phyloP scores from a whole-genome alignment of 1,140 invertebrate species.

The Prorops nasuta region DNA sequence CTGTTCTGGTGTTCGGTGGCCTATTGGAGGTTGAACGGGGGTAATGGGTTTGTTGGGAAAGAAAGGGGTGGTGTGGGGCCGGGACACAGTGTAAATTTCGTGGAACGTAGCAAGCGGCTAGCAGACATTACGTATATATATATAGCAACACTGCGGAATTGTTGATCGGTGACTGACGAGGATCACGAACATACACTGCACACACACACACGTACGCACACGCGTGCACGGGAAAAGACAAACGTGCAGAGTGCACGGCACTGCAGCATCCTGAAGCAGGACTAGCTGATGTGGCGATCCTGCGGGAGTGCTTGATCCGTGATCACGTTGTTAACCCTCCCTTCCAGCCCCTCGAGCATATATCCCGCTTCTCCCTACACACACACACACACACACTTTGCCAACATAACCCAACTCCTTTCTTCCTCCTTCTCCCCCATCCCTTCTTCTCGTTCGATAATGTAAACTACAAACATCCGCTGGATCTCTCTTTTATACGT shows the following conservation, averaged over 20 bases:
- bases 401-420: too few species aligned
- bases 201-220: conserved; percentile 1
- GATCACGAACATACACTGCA: too few species aligned
- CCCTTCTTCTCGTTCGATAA: too few species aligned
- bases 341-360: conserved; percentile 9
- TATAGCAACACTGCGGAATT: conserved; percentile 18
- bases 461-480: too few species aligned
- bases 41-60: too few species aligned
- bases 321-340: conserved; percentile 43
- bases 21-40: too few species aligned
- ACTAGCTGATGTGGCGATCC: conserved; percentile 35
- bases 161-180: conserved; percentile 34
- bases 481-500: too few species aligned
- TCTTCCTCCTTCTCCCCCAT: too few species aligned
- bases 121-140: too few species aligned
- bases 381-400: too few species aligned
- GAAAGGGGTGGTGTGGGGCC: conserved; percentile 3
- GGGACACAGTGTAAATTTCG: conserved; percentile 19
- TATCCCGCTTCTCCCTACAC: too few species aligned
- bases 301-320: conserved; percentile 42
- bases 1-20: too few species aligned
- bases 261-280: conserved; percentile 2
- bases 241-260: conserved; percentile 17
- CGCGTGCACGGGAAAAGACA: conserved; percentile 7
- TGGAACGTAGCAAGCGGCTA: conserved; percentile 12